A percentile compares a stretch with the other conserved stretches of the same genome.
phyloP scores from a whole-genome alignment of 1,140 invertebrate species.

The Drosophila nigrodunni region DNA sequence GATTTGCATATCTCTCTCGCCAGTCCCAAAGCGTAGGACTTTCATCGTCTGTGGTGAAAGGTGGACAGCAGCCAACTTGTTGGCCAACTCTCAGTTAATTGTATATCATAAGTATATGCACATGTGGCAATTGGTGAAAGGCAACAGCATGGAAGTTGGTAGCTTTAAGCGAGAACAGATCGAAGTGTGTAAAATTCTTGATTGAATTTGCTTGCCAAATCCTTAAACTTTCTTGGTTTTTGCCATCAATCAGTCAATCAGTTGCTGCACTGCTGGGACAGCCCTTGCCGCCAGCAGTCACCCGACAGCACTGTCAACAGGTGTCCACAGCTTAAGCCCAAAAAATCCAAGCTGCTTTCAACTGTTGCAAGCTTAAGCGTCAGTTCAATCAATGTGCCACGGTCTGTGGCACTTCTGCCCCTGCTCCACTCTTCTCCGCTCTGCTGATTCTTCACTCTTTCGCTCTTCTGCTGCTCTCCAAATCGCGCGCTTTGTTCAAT shows the following conservation, averaged over 20 bases:
- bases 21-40: slow-evolving; percentile 52
- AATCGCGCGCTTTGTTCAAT: slow-evolving; percentile 68
- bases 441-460: not conserved
- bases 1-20: slow-evolving; percentile 70
- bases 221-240: no score
- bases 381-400: slow-evolving; percentile 37
- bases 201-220: no score
- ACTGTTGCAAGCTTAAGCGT: slow-evolving; percentile 9
- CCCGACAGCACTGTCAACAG: not conserved
- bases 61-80: slow-evolving; percentile 16
- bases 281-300: not conserved
- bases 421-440: not conserved
- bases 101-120: slow-evolving; percentile 47
- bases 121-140: slow-evolving; percentile 61
- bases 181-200: no score
- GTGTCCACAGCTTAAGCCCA: slow-evolving; percentile 5
- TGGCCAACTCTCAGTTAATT: slow-evolving; percentile 62
- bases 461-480: not conserved
- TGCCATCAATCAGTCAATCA: no score
- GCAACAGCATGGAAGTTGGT: not conserved
- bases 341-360: slow-evolving; percentile 11
- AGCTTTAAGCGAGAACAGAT: no score
- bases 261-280: not conserved
- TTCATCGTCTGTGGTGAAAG: slow-evolving; percentile 67
- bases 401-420: not conserved